Evolutionary conservation across 2,113 vertebrate genomes (phyloP).

Genomic region (Aegithalos caudatus): DNA sequence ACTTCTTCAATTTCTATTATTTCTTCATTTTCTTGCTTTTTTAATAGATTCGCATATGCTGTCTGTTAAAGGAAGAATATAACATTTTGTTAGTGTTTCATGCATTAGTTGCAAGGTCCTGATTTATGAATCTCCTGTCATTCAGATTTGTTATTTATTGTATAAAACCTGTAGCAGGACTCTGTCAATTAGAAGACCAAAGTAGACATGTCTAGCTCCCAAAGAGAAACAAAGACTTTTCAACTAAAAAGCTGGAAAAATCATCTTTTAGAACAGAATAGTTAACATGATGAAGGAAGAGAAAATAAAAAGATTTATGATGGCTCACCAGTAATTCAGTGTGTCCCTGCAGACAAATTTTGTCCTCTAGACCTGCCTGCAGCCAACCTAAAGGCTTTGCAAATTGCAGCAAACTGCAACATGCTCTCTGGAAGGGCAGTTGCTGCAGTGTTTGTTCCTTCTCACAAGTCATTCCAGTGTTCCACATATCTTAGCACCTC

Average conservation of each 20-base stretch:
- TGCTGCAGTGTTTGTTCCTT: neutral
- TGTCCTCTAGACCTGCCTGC: neutral
- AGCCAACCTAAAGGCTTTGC: neutral
- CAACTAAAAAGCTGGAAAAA: neutral
- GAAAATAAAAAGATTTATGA: neutral
- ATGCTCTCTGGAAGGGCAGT: neutral
- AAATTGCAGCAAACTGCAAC: neutral
- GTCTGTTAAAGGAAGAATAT: constrained; percentile 4
- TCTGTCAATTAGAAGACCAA: neutral
- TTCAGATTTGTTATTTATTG: neutral
- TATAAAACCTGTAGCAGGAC: neutral
- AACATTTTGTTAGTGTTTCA: neutral
- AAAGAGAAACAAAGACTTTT: neutral
- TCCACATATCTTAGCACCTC: neutral
- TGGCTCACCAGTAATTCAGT: neutral
- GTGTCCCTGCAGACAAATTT: neutral
- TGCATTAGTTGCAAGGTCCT: neutral
- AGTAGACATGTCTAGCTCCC: neutral
- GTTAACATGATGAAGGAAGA: neutral
- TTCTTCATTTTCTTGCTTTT: neutral
- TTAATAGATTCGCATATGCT: neutral
- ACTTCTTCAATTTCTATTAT: neutral
- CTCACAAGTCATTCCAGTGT: neutral
- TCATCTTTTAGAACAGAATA: neutral
- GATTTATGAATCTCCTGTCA: neutral